phyloP scores from a whole-genome alignment of 1,140 invertebrate genomes.

The Linepithema humile region DNA sequence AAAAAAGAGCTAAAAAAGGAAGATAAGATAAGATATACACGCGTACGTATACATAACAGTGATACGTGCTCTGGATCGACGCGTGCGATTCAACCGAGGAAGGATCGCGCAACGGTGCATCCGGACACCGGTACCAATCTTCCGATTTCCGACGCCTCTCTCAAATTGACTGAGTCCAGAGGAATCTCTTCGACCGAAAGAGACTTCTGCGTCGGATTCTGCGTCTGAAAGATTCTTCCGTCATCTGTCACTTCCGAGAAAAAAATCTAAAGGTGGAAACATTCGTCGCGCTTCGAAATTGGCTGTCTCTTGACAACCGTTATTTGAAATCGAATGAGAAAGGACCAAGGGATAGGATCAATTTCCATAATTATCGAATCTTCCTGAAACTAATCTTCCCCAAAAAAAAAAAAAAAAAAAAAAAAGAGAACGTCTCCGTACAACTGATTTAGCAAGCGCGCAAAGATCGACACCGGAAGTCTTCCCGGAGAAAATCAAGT shows the following conservation, averaged over 20 bases:
- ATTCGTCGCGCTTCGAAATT: not conserved
- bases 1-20: too few relatives aligned
- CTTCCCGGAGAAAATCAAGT: not conserved
- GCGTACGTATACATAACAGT: slow-evolving; percentile 10
- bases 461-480: slow-evolving; percentile 9
- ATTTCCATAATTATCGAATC: not conserved
- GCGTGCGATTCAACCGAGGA: not conserved
- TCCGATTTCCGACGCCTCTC: not conserved
- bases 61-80: slow-evolving; percentile 20
- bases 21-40: slow-evolving; percentile 43
- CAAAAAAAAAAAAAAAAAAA: not conserved
- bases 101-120: not conserved
- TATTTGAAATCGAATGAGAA: not conserved
- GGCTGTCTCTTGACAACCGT: not conserved
- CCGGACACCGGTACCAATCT: slow-evolving; percentile 3
- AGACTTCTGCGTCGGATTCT: not conserved
- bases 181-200: not conserved
- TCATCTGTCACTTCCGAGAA: not conserved
- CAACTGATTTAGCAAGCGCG: not conserved
- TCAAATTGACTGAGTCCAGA: not conserved
- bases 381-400: slow-evolving; percentile 31
- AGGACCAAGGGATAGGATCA: too few relatives aligned
- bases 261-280: not conserved
- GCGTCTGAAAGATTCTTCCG: not conserved
- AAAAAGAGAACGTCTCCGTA: not conserved